A percentile compares a stretch with the other conserved stretches of the same genome.
Conservation (phyloP, 2,113 vertebrate genomes). For the Rhinogobius similis region DNA sequence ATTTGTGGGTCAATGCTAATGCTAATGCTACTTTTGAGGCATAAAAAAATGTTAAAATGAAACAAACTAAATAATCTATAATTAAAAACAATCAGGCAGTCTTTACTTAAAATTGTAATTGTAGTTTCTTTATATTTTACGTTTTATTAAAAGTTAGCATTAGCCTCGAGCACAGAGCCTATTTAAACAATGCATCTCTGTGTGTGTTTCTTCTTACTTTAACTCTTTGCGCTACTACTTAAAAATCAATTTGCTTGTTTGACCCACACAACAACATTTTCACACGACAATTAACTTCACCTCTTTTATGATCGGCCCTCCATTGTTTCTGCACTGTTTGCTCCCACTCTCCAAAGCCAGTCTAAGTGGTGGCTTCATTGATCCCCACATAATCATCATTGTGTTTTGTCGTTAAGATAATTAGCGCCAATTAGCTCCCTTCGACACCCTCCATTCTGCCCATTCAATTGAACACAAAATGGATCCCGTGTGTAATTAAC, state of each 20-base stretch:
- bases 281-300: not conserved
- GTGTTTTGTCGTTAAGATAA: conserved; percentile 61
- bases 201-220: too few species aligned
- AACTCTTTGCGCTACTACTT: not conserved
- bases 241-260: not conserved
- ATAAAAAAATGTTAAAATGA: too few species aligned
- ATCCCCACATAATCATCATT: conserved; percentile 36
- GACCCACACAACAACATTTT: not conserved
- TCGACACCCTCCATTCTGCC: conserved; percentile 38
- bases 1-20: too few species aligned
- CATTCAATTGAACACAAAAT: conserved; percentile 59
- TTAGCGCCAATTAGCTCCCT: conserved; percentile 58
- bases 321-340: not conserved
- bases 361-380: conserved; percentile 6
- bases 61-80: too few species aligned
- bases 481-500: conserved; percentile 69
- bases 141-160: too few species aligned
- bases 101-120: too few species aligned
- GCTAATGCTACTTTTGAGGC: too few species aligned
- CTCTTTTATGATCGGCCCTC: too few species aligned
- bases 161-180: too few species aligned
- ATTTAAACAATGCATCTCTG: too few species aligned
- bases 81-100: too few species aligned
- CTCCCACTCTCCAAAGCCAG: conserved; percentile 14
- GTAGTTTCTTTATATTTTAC: too few species aligned